Evolutionary conservation across 1,140 invertebrate genomes (phyloP), one percentile per base, ranked within the genome.

Genomic region (Helicoverpa armigera): DNA sequence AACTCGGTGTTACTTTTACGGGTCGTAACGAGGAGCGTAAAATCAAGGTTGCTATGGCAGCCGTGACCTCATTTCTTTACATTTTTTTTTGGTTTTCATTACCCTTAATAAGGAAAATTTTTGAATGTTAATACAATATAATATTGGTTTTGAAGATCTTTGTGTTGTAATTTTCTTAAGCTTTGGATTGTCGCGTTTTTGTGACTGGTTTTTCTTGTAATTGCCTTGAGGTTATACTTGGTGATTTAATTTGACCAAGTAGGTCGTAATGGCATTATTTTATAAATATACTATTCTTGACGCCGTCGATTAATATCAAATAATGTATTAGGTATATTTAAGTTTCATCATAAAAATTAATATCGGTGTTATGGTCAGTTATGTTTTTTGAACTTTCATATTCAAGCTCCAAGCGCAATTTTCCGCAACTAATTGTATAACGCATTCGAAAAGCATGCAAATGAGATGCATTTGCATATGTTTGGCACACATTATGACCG

Each of bases 381-480:
- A 9, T 58, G 14, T 29, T 23, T n/a, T 69, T 18, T 13, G 48
- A 60, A 60, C 16, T 74, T 31, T n/a, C 31, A 56, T 16, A 74
- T 74, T 58, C 16, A 74, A 74, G 58, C 58, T 9, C 43, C 69
- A 12, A 14, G 48, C 73, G 35, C 48, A 75, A 75, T 61, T 29
- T 74, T 29, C 54, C 54, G 16, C 9, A 29, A 72, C 58, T 75
- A 75, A 75, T 75, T 61, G 73, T 61, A 61, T 61, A 48, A 75
- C 58, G 73, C 29, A 61, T 75, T 63, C 58, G 73, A 60, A 61
- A 75, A 75, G 73, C 48, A 75, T 75, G 73, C 48, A 75, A 75
- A 75, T 75, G 73, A 75, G 54, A 18, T 54, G 53, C 31, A 35
- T 74, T 60, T 75, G 73, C 73, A 75, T 75, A 75, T 75, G 58